A percentile compares a stretch with the other conserved stretches of the same genome.
These are phyloP conservation scores for Hylia prasina DNA, from an alignment of 2,113 vertebrate species.

Conservation along the genomic window DNA sequence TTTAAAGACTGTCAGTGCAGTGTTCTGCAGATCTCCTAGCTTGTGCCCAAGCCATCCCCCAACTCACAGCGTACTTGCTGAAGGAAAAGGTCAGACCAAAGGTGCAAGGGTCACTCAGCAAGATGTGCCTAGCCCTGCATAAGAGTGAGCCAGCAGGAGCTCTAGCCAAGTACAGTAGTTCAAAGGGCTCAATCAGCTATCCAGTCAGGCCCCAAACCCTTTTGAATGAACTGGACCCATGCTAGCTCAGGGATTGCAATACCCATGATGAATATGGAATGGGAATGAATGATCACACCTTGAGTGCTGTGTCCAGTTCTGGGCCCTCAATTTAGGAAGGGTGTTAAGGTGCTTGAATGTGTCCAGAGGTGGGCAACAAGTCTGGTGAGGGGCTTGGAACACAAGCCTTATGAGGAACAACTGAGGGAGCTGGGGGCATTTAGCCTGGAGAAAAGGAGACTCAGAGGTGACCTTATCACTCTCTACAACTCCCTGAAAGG, in stretches of 20 bases:
- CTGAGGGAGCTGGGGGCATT: background rate
- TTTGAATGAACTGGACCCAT: background rate
- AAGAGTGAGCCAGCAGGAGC: background rate
- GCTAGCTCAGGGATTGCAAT: background rate
- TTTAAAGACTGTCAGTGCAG: background rate
- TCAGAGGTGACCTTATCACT: background rate
- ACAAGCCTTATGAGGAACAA: rapidly evolving
- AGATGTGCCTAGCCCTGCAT: background rate
- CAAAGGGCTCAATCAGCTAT: rapidly evolving
- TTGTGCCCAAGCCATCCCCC: background rate
- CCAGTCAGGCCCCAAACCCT: background rate
- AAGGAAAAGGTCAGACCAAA: background rate
- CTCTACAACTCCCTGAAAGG: background rate
- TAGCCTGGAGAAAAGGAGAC: background rate
- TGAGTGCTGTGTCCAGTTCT: background rate
- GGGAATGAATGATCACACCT: rapidly evolving
- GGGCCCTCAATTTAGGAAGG: background rate
- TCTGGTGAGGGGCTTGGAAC: background rate
- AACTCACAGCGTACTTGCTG: background rate
- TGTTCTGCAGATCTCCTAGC: rapidly evolving
- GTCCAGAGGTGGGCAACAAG: background rate
- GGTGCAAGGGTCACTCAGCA: background rate
- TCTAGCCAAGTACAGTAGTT: background rate
- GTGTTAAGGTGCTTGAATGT: rapidly evolving
- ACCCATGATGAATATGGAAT: rapidly evolving